A percentile compares a stretch with the other conserved stretches of the same genome.
Evolutionary conservation across 2,113 vertebrate genomes (phyloP).

Genomic region (Pteropus alecto): DNA sequence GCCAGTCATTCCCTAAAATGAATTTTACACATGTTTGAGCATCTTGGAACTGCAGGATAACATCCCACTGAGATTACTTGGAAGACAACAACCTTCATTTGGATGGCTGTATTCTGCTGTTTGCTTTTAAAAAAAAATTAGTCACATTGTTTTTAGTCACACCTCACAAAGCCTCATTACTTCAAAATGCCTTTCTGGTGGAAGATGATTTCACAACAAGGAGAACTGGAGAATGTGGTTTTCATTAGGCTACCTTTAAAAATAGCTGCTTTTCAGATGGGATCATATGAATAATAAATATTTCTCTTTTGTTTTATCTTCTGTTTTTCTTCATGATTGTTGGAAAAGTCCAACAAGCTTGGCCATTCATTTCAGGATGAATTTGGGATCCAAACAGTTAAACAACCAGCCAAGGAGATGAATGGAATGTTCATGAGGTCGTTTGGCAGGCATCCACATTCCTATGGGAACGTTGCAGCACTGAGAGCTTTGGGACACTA

Average conservation of each 20-base stretch:
- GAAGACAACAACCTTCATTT: neutral
- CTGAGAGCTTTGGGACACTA: conserved; percentile 81
- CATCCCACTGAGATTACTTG: neutral
- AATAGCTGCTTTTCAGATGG: conserved; percentile 50
- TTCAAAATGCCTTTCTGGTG: conserved; percentile 54
- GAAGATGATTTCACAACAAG: conserved; percentile 58
- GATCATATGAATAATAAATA: conserved; percentile 38
- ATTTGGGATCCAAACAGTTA: conserved; percentile 83
- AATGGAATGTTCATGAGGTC: conserved; percentile 88
- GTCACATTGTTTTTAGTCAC: conserved; percentile 54
- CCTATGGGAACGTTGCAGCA: conserved; percentile 87
- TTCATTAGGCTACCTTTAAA: conserved; percentile 53
- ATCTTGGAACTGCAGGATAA: neutral
- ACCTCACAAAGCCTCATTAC: conserved; percentile 63
- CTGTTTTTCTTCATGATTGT: conserved; percentile 68
- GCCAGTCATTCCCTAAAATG: conserved; percentile 8
- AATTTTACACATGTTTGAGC: neutral
- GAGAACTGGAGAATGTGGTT: conserved; percentile 48
- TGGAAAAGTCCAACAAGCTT: neutral
- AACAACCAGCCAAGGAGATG: conserved; percentile 84
- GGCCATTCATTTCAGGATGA: conserved; percentile 58
- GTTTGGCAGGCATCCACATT: conserved; percentile 86
- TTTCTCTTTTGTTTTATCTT: conserved; percentile 65
- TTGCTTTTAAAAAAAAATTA: neutral
- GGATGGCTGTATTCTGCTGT: neutral